These are phyloP conservation scores for Diadumene lineata DNA, from an alignment of 92 coral and sea anemone species.

Conservation along the genomic window DNA sequence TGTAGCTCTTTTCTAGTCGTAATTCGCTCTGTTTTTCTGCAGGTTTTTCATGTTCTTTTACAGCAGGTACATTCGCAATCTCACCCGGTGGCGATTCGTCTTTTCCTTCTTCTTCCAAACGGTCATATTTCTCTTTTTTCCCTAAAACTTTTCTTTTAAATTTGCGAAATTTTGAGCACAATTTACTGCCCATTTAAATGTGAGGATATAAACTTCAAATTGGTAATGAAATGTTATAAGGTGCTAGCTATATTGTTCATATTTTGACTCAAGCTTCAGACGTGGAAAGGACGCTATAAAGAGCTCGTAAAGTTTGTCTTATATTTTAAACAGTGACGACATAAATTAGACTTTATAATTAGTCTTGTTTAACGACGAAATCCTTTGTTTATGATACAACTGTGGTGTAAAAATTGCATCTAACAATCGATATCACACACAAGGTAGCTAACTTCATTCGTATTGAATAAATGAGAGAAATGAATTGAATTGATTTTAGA, in stretches of 20 bases:
- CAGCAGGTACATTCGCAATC: neutral
- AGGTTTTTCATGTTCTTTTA: neutral
- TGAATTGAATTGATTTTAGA: neutral
- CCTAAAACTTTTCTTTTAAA: conserved; percentile 37
- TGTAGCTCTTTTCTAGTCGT: too few species aligned
- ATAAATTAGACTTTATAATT: conserved; percentile 28
- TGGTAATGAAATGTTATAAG: neutral
- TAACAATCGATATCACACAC: conserved; percentile 11
- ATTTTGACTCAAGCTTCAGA: neutral
- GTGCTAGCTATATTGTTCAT: neutral
- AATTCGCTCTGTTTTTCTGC: neutral
- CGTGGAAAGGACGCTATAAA: neutral
- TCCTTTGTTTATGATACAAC: conserved; percentile 4
- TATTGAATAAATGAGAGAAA: neutral
- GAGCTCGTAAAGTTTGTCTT: neutral
- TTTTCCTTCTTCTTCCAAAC: conserved; percentile 27
- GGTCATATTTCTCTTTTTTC: conserved; percentile 40
- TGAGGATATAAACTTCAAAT: neutral
- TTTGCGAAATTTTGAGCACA: conserved; percentile 54
- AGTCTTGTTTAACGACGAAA: neutral
- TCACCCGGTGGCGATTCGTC: neutral
- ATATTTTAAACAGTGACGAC: neutral
- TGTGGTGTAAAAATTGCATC: conserved; percentile 2
- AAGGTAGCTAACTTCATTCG: neutral
- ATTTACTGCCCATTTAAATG: conserved; percentile 36